Evolutionary conservation across 2,797 vertebrate species (phyloP).

Genomic region (Coluber constrictor): DNA sequence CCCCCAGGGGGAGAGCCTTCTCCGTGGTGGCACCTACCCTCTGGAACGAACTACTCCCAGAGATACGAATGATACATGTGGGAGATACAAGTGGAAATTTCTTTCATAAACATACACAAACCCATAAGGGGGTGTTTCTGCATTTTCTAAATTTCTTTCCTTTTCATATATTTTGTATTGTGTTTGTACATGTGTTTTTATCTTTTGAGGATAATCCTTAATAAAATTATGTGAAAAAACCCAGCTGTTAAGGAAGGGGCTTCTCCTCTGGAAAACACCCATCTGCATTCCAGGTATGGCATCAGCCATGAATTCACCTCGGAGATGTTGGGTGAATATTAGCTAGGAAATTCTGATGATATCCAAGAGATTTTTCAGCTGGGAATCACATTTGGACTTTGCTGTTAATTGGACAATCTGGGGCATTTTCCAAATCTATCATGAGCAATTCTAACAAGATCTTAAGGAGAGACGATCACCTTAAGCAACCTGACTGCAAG

Average conservation of each 20-base stretch:
- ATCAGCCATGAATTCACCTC: background rate
- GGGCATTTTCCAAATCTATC: background rate
- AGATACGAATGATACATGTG: no score
- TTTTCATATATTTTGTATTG: background rate
- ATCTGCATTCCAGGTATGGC: background rate
- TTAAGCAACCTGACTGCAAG: background rate
- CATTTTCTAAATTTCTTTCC: background rate
- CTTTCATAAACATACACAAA: background rate
- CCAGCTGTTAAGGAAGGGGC: no score
- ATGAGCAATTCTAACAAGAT: background rate
- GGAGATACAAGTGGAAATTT: background rate
- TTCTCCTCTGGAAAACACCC: background rate
- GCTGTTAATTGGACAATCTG: background rate
- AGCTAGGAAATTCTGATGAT: background rate
- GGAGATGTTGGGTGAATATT: background rate
- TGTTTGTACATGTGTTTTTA: background rate
- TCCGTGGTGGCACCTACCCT: no score
- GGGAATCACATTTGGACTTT: background rate
- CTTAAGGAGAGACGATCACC: background rate
- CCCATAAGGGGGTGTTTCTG: background rate
- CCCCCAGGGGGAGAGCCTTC: no score
- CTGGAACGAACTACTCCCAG: no score
- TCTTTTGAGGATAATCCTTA: background rate
- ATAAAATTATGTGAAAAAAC: background rate
- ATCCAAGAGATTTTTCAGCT: background rate